A percentile compares a stretch with the other conserved stretches of the same genome.
These are phyloP conservation scores for Caenorhabditis latens DNA, from an alignment of 1,140 invertebrate genomes.

Conservation along the genomic window DNA sequence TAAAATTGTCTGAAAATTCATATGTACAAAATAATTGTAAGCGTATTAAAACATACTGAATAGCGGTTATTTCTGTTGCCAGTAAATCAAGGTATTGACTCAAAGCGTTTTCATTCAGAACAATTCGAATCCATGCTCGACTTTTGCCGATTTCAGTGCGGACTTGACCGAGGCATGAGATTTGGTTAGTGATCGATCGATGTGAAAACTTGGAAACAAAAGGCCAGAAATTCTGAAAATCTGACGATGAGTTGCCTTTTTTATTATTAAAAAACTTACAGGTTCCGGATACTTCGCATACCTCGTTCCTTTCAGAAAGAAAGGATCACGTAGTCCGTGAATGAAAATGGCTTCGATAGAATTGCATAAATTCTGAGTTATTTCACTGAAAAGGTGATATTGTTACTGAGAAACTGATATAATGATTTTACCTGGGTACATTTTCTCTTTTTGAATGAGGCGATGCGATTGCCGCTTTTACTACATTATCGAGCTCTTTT, in stretches of 20 bases:
- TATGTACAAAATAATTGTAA: neutral
- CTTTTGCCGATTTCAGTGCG: constrained; percentile 73
- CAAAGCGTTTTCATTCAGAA: constrained; percentile 73
- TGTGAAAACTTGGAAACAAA: constrained; percentile 77
- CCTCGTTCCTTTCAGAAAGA: constrained; percentile 75
- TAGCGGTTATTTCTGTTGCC: constrained; percentile 48
- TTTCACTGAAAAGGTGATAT: constrained; percentile 66
- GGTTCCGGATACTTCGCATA: constrained; percentile 76
- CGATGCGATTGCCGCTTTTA: constrained; percentile 56
- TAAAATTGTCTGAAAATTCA: constrained; percentile 73
- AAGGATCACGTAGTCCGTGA: constrained; percentile 76
- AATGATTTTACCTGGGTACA: constrained; percentile 22
- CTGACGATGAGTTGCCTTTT: neutral
- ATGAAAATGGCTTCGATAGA: constrained; percentile 75
- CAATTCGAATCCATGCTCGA: constrained; percentile 75
- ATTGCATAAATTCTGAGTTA: constrained; percentile 69
- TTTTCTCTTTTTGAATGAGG: constrained; percentile 37
- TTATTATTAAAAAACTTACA: constrained; percentile 65
- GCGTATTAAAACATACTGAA: constrained; percentile 54
- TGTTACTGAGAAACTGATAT: neutral
- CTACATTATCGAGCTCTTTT: constrained; percentile 59
- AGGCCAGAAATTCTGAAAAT: constrained; percentile 77
- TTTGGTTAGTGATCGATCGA: constrained; percentile 72
- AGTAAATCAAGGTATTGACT: constrained; percentile 63
- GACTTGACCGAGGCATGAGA: constrained; percentile 73